Base-by-base conservation (phyloP, 2,113 vertebrate genomes). In the Myrmophylax atrothorax region DNA sequence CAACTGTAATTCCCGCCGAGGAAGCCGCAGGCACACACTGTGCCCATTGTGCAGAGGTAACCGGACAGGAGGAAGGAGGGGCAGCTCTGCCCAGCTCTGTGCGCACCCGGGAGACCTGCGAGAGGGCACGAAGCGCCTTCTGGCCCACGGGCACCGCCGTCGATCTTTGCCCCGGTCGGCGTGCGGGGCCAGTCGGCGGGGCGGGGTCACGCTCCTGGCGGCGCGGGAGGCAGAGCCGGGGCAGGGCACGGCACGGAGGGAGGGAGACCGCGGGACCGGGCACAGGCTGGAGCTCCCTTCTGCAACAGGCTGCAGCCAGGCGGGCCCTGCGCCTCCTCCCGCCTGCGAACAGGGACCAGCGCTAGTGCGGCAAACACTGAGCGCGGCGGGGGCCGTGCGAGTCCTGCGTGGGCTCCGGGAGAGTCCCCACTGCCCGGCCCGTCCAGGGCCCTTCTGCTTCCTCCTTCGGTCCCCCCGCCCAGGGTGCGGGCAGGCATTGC, bases 11-110 rank as follows among this genome's bases (percentile, higher is more conserved):
- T 73, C 90, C 66, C 31, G 59, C 70, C 20, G 85, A 69, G 88
- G 75, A 83, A 83, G 79, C 95, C 47, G 88, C 85, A 14, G 85
- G 92, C 94, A 50, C 88, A 96, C 95, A 92, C 85, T 85, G 94
- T 55, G 9, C 37, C 96, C 90, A 92, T 96, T 90, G 94, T 92
- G 85, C 2, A 19, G 82, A 92, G 94, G 92, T 92, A 94, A 94
- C 85, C 3, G 82, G 92, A 58, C 92, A 83, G 85, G 59, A 84
- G 92, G 74, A 91, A 86, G 85, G 92, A 85, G 90, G 55, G 72
- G 85, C 31, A 49, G 85, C 88, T 52, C 25, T 50, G 67, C 78
- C 3, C n/a, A 47, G 82, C 88, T 52, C 73, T 6, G 16, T n/a
- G 37, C 25, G 85, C 66, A n/a, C 47, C 40, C 15, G 2, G 53